Conservation (phyloP, 2,888 invertebrate genomes). For the Lasioglossum morio region DNA sequence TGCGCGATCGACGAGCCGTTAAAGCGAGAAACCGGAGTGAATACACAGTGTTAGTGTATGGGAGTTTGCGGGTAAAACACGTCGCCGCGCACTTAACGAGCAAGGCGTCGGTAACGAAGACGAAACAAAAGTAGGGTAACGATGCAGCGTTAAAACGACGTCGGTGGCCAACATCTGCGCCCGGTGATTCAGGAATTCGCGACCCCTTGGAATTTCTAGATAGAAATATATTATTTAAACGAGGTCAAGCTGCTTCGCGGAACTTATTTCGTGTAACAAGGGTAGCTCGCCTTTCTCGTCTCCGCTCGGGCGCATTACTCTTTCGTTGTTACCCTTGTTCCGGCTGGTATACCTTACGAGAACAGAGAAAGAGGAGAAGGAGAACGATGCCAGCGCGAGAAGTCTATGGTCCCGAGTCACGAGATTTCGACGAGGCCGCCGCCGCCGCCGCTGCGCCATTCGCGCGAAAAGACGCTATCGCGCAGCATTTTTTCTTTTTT, state of each 20-base stretch:
- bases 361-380: not conserved
- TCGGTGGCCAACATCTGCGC: not conserved
- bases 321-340: slow-evolving; percentile 1
- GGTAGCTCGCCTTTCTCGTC: not conserved
- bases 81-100: not conserved
- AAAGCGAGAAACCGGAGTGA: not conserved
- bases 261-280: slow-evolving; percentile 24
- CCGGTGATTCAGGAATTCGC: slow-evolving; percentile 9
- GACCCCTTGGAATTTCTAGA: slow-evolving; percentile 17
- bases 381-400: slow-evolving; percentile 1
- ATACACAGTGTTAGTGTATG: not conserved
- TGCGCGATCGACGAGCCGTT: not conserved
- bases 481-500: not conserved
- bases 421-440: slow-evolving; percentile 9
- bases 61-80: not conserved
- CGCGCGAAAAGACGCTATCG: slow-evolving; percentile 13
- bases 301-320: slow-evolving; percentile 9
- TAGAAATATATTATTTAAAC: slow-evolving; percentile 34
- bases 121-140: not conserved
- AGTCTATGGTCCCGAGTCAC: slow-evolving; percentile 5
- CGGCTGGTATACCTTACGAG: slow-evolving; percentile 30
- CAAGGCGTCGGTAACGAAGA: slow-evolving; percentile 10
- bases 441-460: not conserved
- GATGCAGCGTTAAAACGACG: not conserved
- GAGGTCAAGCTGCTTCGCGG: not conserved